Base-by-base conservation (phyloP, 2,888 invertebrate genomes). In the Cryptocephalus primarius region DNA sequence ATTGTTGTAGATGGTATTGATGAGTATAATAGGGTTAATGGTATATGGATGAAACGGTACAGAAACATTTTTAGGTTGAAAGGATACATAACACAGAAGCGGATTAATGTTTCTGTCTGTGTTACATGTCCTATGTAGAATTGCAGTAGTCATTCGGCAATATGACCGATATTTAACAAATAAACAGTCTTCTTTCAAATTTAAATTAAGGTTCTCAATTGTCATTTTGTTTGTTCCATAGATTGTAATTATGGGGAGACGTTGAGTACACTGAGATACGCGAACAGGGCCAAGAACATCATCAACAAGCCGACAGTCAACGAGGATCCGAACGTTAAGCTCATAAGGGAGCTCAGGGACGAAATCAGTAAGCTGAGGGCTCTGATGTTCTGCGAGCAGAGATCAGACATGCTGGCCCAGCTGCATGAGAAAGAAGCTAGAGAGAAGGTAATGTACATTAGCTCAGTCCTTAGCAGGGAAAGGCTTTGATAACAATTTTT, bases 271-370 rank as follows among this genome's bases (percentile, higher is more conserved):
- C 71, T 91, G 43, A 77, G 89, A 8, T 91, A 91, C 71, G 90
- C 91, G 2, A 89, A 91, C 71, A 75, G 90, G 51, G 91, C 91
- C 22, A 90, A 90, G 72, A 89, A 89, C 66, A 91, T 91, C 55
- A 87, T 90, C 66, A 91, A 91, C 69, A 89, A 89, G 64, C 89
- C 90, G 0, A 89, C 88, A 34, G 86, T 91, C 61, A 91, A 91
- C 68, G 90, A 91, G 68, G 91, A 91, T 71, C 80, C 87, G 13
- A 90, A 90, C 70, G 90, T 89, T 43, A 88, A 87, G 69, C 77
- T 91, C 40, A 90, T 91, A 62, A 74, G 88, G 38, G 90, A 90
- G 60, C 76, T 90, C 32, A 72, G 89, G 14, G 86, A 87, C 62
- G 90, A 91, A 74, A 91, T 91, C 57, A 82, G 82, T 56, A 87